A percentile compares a stretch with the other conserved stretches of the same genome.
Evolutionary conservation across 2,888 invertebrate species (phyloP).

Genomic region (Cantharis nigra): DNA sequence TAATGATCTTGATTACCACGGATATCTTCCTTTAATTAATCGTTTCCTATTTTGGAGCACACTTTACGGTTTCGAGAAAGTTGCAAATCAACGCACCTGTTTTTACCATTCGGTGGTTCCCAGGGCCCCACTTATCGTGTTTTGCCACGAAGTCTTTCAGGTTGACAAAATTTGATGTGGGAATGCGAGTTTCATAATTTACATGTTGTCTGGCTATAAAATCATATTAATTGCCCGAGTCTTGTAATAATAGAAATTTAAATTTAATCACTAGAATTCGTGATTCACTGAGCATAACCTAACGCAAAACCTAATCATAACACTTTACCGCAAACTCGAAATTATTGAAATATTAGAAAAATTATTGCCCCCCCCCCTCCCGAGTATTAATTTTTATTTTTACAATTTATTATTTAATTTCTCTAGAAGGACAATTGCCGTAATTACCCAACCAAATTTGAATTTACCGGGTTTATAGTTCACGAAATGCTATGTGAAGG

Average conservation of each 20-base stretch:
- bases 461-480: not conserved
- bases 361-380: too few relatives aligned
- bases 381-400: too few relatives aligned
- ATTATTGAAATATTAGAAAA: not conserved
- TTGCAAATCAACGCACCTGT: not conserved
- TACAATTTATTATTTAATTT: not conserved
- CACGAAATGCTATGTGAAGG: not conserved
- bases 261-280: not conserved
- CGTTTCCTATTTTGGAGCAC: not conserved
- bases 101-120: not conserved
- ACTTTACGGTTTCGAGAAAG: not conserved
- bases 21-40: not conserved
- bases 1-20: not conserved
- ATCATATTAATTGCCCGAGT: not conserved
- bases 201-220: not conserved
- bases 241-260: conserved; percentile 3
- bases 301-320: not conserved
- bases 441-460: not conserved
- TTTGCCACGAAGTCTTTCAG: not conserved
- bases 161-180: not conserved
- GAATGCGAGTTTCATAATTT: not conserved
- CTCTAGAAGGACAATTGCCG: too few relatives aligned
- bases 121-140: not conserved
- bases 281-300: not conserved
- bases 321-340: not conserved